A percentile compares a stretch with the other conserved stretches of the same genome.
Conservation (phyloP, 2,888 invertebrate genomes). For the Baccha elongata region DNA sequence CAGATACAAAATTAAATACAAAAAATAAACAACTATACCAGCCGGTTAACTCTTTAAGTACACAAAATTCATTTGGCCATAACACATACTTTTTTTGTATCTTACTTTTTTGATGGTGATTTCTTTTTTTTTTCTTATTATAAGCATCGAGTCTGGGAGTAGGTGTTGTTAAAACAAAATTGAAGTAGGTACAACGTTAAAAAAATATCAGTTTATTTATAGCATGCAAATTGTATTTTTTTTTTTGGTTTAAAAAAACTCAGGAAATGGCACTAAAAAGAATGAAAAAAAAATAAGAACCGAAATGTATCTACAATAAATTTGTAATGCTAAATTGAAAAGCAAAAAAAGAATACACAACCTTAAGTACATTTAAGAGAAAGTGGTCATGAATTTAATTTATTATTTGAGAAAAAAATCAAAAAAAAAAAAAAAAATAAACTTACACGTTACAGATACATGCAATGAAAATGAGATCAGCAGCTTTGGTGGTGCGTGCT, state of each 20-base stretch:
- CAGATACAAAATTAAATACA: slow-evolving; percentile 38
- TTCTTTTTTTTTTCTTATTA: slow-evolving; percentile 44
- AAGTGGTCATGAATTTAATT: slow-evolving; percentile 63
- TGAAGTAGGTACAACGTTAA: slow-evolving; percentile 20
- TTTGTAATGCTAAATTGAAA: slow-evolving; percentile 24
- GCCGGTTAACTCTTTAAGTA: slow-evolving; percentile 54
- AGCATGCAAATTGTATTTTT: slow-evolving; percentile 47
- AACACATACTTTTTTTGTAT: slow-evolving; percentile 34
- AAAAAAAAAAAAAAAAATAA: background rate
- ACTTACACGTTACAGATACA: too few species aligned
- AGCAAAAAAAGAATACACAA: slow-evolving; percentile 16
- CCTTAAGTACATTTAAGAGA: slow-evolving; percentile 36
- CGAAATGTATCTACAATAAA: slow-evolving; percentile 15
- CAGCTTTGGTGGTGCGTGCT: slow-evolving; percentile 23
- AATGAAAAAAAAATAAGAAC: slow-evolving; percentile 11
- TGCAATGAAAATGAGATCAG: slow-evolving; percentile 37
- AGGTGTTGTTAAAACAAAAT: slow-evolving; percentile 48
- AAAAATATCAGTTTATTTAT: slow-evolving; percentile 51
- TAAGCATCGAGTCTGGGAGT: slow-evolving; percentile 38
- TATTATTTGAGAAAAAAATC: slow-evolving; percentile 20
- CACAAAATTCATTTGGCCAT: slow-evolving; percentile 38
- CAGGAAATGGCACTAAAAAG: slow-evolving; percentile 17
- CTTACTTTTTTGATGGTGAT: background rate
- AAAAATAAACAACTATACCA: slow-evolving; percentile 22
- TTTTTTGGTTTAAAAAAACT: slow-evolving; percentile 15